Percentiles rank a stretch among this genome's conserved stretches.
Evolutionary conservation across 2,797 vertebrate genomes (phyloP).

Genomic region (Pyrocephalus nanus): DNA sequence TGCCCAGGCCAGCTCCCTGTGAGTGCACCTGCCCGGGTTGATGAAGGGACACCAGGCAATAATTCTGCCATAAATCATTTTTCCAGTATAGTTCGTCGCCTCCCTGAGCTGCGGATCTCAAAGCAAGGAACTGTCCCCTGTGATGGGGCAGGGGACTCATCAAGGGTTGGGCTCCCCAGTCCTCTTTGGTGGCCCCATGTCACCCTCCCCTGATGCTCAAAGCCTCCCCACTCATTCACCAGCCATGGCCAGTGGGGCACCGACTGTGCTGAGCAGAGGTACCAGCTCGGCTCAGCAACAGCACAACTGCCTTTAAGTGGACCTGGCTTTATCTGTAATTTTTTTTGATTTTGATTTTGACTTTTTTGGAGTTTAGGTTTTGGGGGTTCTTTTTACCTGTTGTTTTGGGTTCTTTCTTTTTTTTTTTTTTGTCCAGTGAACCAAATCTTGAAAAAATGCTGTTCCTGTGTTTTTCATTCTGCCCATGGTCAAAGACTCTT

Average conservation of each 20-base stretch:
- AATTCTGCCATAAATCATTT: neutral
- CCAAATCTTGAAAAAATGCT: neutral
- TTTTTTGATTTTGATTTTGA: neutral
- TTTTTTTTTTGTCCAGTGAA: neutral
- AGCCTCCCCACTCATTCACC: neutral
- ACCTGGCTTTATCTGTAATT: neutral
- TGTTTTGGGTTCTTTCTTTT: too few species aligned
- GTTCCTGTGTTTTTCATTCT: neutral
- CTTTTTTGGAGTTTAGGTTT: neutral
- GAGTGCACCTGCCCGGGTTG: neutral
- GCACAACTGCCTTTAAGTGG: neutral
- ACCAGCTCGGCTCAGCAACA: too few species aligned
- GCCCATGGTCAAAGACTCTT: neutral
- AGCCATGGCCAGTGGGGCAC: rapidly evolving
- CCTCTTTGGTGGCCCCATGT: rapidly evolving
- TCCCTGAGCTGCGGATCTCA: neutral
- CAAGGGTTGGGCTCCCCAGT: neutral
- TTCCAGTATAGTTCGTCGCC: rapidly evolving
- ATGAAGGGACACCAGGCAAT: neutral
- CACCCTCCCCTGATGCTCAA: neutral
- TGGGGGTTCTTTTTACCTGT: neutral
- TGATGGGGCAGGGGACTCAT: neutral
- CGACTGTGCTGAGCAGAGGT: neutral
- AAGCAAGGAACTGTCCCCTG: neutral
- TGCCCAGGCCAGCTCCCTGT: neutral